Evolutionary conservation across 2,888 invertebrate genomes (phyloP).

Genomic region (Corbicula japonica): DNA sequence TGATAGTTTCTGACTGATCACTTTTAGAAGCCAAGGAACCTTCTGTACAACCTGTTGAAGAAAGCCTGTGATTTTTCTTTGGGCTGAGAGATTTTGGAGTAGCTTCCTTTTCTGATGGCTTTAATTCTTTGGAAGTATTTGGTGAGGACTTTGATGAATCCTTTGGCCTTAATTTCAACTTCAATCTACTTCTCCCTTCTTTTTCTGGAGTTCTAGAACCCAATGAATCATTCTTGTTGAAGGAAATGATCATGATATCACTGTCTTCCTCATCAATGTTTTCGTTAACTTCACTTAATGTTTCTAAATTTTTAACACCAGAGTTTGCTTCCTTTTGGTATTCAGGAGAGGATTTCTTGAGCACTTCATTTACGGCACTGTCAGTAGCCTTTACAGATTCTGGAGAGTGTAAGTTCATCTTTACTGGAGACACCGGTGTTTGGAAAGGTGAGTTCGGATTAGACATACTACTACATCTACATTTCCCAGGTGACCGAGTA

Average conservation of each 20-base stretch:
- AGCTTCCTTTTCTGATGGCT: not conserved
- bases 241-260: slow-evolving; percentile 43
- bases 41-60: no score
- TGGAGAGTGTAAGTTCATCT: slow-evolving; percentile 19
- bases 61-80: no score
- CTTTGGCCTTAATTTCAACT: slow-evolving; percentile 43
- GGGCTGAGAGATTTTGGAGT: no score
- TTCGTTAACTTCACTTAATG: slow-evolving; percentile 10
- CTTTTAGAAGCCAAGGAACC: no score
- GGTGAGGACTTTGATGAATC: slow-evolving; percentile 7
- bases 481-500: slow-evolving; percentile 61
- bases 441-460: slow-evolving; percentile 55
- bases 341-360: slow-evolving; percentile 6
- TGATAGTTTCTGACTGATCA: no score
- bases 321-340: not conserved
- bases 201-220: not conserved
- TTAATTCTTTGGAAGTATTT: not conserved
- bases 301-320: not conserved
- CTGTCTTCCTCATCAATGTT: slow-evolving; percentile 40
- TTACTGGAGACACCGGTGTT: slow-evolving; percentile 43
- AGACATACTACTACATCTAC: slow-evolving; percentile 47
- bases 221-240: not conserved
- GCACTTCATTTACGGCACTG: no score
- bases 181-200: slow-evolving; percentile 30
- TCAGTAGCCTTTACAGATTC: not conserved